phyloP scores from a whole-genome alignment of 2,888 invertebrate species.

The Lycaena phlaeas region DNA sequence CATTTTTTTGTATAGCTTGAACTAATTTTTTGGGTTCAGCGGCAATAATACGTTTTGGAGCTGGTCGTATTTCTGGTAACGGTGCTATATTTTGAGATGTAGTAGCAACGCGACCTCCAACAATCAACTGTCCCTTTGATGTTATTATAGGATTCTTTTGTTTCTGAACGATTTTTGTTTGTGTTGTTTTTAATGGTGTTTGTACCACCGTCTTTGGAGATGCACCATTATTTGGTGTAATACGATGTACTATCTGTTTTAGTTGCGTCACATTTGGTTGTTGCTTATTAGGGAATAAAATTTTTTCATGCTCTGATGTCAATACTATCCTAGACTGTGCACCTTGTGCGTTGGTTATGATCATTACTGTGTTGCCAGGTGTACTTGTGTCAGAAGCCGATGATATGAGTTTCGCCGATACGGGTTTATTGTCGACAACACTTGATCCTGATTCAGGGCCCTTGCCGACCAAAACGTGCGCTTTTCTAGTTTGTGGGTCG shows the following conservation, averaged over 20 bases:
- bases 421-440: slow-evolving; percentile 41
- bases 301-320: slow-evolving; percentile 75
- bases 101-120: slow-evolving; percentile 56
- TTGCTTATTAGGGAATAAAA: slow-evolving; percentile 69
- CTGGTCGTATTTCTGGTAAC: slow-evolving; percentile 52
- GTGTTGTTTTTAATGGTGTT: slow-evolving; percentile 33
- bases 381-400: slow-evolving; percentile 41
- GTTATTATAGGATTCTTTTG: slow-evolving; percentile 69
- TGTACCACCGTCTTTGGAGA: slow-evolving; percentile 37
- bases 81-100: slow-evolving; percentile 62
- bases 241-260: slow-evolving; percentile 49
- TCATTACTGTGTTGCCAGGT: slow-evolving; percentile 74
- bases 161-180: slow-evolving; percentile 51
- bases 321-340: slow-evolving; percentile 73
- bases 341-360: slow-evolving; percentile 76
- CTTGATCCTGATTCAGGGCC: slow-evolving; percentile 32
- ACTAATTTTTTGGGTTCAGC: slow-evolving; percentile 50
- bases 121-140: slow-evolving; percentile 71
- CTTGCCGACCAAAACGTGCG: slow-evolving; percentile 54
- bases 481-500: slow-evolving; percentile 62
- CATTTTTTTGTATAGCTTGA: slow-evolving; percentile 46
- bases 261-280: slow-evolving; percentile 48
- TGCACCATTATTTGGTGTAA: slow-evolving; percentile 32
- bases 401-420: slow-evolving; percentile 53
- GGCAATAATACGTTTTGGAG: slow-evolving; percentile 43